Conservation (phyloP, 2,113 vertebrate species). For the Taurulus bubalis region DNA sequence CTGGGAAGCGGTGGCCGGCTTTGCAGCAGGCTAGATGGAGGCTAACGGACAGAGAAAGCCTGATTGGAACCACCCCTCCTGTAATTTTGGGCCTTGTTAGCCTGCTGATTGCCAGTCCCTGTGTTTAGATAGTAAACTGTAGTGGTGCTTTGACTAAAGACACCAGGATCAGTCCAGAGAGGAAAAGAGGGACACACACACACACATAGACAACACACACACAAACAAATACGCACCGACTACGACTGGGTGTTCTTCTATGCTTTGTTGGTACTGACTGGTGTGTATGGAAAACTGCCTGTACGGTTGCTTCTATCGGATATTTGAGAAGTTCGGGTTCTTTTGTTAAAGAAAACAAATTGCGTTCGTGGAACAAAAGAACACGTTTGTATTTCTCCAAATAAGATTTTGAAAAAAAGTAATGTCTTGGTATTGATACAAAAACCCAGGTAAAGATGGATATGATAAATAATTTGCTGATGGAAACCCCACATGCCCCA, state of each 20-base stretch:
- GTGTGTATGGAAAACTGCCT: neutral
- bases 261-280: neutral
- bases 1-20: slow-evolving; percentile 63
- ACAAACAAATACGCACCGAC: neutral
- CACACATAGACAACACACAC: slow-evolving; percentile 24
- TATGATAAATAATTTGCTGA: neutral
- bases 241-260: neutral
- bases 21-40: slow-evolving; percentile 44
- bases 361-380: neutral
- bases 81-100: slow-evolving; percentile 81
- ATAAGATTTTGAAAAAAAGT: neutral
- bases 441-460: neutral
- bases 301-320: neutral
- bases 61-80: slow-evolving; percentile 75
- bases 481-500: neutral
- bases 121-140: slow-evolving; percentile 83
- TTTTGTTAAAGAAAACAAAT: neutral
- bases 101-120: slow-evolving; percentile 73
- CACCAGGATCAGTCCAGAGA: slow-evolving; percentile 51
- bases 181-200: slow-evolving; percentile 39
- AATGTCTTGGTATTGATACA: neutral
- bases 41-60: slow-evolving; percentile 48
- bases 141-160: slow-evolving; percentile 80
- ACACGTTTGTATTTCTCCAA: neutral
- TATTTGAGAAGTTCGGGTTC: neutral